Evolutionary conservation across 2,797 vertebrate genomes (phyloP).

Genomic region (Alfaro cultratus): DNA sequence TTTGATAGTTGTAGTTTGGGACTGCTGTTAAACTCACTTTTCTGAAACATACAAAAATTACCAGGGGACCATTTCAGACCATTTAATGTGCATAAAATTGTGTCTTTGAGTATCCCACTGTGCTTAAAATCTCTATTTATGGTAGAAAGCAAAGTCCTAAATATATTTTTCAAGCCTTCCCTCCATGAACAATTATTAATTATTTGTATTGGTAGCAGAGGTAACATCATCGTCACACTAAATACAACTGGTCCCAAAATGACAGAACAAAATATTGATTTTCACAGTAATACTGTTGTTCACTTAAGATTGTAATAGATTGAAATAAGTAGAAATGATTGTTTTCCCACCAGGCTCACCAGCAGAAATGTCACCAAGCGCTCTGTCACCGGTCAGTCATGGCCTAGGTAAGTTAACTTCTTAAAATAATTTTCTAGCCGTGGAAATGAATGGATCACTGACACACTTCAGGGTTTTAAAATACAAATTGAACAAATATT

Average conservation of each 20-base stretch:
- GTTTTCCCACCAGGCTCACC: conserved; percentile 86
- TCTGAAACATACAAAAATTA: neutral
- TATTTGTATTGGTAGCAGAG: neutral
- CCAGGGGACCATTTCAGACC: neutral
- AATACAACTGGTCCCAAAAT: too few relatives aligned
- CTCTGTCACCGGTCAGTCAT: conserved; percentile 94
- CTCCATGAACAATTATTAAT: neutral
- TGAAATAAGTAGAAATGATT: neutral
- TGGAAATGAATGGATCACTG: neutral
- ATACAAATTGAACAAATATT: neutral
- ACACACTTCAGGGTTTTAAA: neutral
- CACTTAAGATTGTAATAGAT: neutral
- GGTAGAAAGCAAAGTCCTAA: neutral
- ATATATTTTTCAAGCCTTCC: neutral
- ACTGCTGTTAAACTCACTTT: neutral
- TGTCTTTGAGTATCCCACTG: neutral
- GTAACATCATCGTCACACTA: neutral
- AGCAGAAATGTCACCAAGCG: conserved; percentile 94
- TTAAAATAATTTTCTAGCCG: neutral
- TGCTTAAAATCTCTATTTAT: neutral
- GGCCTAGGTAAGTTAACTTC: conserved; percentile 84
- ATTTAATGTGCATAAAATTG: neutral
- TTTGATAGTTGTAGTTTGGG: neutral
- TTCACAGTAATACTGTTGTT: neutral
- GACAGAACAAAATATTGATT: too few relatives aligned